Percentiles rank a stretch among this genome's conserved stretches.
Conservation (phyloP, 1,140 invertebrate species). For the Panonychus citri region DNA sequence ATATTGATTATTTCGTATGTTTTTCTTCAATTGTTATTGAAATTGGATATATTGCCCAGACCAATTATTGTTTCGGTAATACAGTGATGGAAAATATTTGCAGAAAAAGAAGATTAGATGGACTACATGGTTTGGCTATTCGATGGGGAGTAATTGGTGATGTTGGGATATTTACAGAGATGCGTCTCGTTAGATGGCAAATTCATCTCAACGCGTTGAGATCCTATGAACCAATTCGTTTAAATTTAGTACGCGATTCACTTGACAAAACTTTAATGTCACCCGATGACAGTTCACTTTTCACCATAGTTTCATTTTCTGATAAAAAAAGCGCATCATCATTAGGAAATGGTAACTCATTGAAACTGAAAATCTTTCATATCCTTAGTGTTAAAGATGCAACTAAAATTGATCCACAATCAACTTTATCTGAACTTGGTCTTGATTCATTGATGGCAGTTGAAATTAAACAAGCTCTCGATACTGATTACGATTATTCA, state of each 20-base stretch:
- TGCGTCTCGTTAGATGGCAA: slow-evolving; percentile 59
- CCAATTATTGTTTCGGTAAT: slow-evolving; percentile 86
- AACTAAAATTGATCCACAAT: slow-evolving; percentile 45
- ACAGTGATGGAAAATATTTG: slow-evolving; percentile 84
- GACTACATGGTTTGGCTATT: slow-evolving; percentile 51
- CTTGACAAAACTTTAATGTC: too few relatives aligned
- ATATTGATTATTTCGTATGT: slow-evolving; percentile 67
- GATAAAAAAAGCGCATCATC: slow-evolving; percentile 33
- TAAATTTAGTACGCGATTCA: too few relatives aligned
- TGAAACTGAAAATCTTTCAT: slow-evolving; percentile 20
- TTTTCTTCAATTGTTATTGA: slow-evolving; percentile 89
- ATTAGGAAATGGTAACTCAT: slow-evolving; percentile 26
- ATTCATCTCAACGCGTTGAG: slow-evolving; percentile 60
- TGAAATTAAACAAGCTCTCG: slow-evolving; percentile 45
- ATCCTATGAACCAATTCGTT: slow-evolving; percentile 60
- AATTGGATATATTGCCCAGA: slow-evolving; percentile 75
- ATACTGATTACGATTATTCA: slow-evolving; percentile 36
- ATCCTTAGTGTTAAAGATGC: slow-evolving; percentile 42
- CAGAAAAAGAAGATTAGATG: slow-evolving; percentile 51
- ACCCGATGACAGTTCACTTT: neutral
- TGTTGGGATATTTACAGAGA: slow-evolving; percentile 69
- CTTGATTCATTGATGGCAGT: slow-evolving; percentile 93
- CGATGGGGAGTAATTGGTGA: slow-evolving; percentile 95
- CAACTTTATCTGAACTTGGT: slow-evolving; percentile 65
- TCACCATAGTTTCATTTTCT: slow-evolving; percentile 10